phyloP scores from a whole-genome alignment of 2,797 vertebrate genomes.

The Tauraco hartlaubi region DNA sequence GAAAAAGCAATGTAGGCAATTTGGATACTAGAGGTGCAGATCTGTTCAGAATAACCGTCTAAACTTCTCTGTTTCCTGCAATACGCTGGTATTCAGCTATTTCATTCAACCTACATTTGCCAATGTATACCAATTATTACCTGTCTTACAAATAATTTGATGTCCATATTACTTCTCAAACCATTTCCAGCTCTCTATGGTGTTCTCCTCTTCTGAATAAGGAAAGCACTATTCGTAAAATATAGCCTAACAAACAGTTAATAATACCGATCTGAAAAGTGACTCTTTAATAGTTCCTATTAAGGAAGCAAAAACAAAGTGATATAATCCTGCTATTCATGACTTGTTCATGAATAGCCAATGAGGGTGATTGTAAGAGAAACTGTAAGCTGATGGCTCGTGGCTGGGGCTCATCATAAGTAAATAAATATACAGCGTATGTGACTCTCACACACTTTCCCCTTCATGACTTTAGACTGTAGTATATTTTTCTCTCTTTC shows the following conservation, averaged over 20 bases:
- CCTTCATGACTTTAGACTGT: slow-evolving; percentile 58
- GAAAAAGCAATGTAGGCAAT: not conserved
- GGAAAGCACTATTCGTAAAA: slow-evolving; percentile 56
- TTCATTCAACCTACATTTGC: slow-evolving; percentile 13
- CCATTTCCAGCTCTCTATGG: slow-evolving; percentile 1
- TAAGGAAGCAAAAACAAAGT: slow-evolving; percentile 68
- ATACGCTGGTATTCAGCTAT: not conserved
- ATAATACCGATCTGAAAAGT: slow-evolving; percentile 59
- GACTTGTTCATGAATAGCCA: slow-evolving; percentile 54
- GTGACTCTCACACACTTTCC: slow-evolving; percentile 50
- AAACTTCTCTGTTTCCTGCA: not conserved
- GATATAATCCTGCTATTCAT: slow-evolving; percentile 49
- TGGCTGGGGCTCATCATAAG: slow-evolving; percentile 48
- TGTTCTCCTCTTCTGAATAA: slow-evolving; percentile 31
- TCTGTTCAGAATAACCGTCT: slow-evolving; percentile 14
- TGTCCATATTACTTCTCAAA: slow-evolving; percentile 36
- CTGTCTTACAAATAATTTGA: slow-evolving; percentile 48
- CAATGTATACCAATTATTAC: slow-evolving; percentile 48
- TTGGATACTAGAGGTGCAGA: not conserved
- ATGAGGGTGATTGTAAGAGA: slow-evolving; percentile 43
- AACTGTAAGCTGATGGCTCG: slow-evolving; percentile 55
- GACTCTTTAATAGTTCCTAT: slow-evolving; percentile 62
- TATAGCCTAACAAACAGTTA: slow-evolving; percentile 53
- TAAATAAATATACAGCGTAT: slow-evolving; percentile 65
- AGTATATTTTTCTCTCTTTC: slow-evolving; percentile 66